phyloP scores from a whole-genome alignment of 2,113 vertebrate species.

The Ctenodactylus gundi region DNA sequence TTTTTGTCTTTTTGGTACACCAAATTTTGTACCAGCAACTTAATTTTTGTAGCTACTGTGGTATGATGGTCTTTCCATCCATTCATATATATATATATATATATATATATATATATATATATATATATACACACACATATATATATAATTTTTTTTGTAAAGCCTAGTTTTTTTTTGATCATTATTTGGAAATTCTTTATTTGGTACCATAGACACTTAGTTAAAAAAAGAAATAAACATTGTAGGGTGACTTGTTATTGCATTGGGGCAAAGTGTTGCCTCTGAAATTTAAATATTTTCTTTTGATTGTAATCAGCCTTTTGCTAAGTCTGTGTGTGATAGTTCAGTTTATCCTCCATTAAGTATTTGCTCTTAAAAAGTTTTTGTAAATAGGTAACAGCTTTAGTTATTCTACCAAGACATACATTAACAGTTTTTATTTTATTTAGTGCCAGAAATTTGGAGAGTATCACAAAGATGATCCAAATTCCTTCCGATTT shows the following conservation, averaged over 20 bases:
- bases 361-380: not conserved
- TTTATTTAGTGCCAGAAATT: conserved; percentile 96
- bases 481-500: conserved; percentile 97
- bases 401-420: not conserved
- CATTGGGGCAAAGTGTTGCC: not conserved
- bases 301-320: conserved; percentile 6
- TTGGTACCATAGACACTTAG: not conserved
- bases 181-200: not conserved
- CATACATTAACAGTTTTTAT: conserved; percentile 57
- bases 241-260: not conserved
- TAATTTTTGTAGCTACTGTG: not conserved
- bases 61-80: not conserved
- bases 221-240: not conserved
- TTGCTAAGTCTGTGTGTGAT: conserved; percentile 17
- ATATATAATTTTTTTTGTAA: not conserved
- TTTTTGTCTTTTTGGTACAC: not conserved
- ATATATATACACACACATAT: too few species aligned
- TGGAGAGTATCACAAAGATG: conserved; percentile 99
- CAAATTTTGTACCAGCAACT: not conserved
- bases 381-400: conserved; percentile 8
- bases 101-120: too few species aligned
- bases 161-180: not conserved
- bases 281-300: conserved; percentile 33
- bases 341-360: not conserved
- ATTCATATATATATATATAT: too few species aligned